Percentiles rank a stretch among this genome's conserved stretches.
Evolutionary conservation across 1,140 invertebrate species (phyloP).

Genomic region (Neuroterus valhalla): DNA sequence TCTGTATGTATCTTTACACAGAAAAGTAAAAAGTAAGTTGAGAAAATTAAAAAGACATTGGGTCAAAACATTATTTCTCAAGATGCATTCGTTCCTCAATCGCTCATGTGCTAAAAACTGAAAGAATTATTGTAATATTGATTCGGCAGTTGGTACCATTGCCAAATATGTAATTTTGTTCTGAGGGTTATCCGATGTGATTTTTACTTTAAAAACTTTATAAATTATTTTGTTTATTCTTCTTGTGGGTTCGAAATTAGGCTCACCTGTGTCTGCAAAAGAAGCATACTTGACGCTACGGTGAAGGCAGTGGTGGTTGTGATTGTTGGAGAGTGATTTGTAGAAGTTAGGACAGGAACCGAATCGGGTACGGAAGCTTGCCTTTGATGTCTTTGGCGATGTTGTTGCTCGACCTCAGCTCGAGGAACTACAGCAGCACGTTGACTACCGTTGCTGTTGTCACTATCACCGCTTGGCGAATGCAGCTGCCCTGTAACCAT

Average conservation of each 20-base stretch:
- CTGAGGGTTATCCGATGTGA: background rate
- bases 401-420: constrained; percentile 65
- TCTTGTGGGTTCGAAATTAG: background rate
- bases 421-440: constrained; percentile 62
- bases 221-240: background rate
- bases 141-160: no score
- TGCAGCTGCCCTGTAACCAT: constrained; percentile 67
- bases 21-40: no score
- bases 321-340: constrained; percentile 71
- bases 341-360: constrained; percentile 61
- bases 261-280: constrained; percentile 79
- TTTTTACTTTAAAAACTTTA: constrained; percentile 26
- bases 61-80: no score
- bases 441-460: constrained; percentile 68
- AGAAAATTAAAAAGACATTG: no score
- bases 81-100: no score
- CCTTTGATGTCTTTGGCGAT: constrained; percentile 61
- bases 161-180: background rate
- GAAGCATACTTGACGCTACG: constrained; percentile 80
- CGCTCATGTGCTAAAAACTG: no score
- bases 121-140: no score
- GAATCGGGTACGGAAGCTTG: constrained; percentile 54
- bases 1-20: no score
- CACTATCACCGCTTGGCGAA: constrained; percentile 68
- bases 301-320: constrained; percentile 73